Evolutionary conservation across 2,888 invertebrate species (phyloP).

Genomic region (Sphaerophoria rueppellii): DNA sequence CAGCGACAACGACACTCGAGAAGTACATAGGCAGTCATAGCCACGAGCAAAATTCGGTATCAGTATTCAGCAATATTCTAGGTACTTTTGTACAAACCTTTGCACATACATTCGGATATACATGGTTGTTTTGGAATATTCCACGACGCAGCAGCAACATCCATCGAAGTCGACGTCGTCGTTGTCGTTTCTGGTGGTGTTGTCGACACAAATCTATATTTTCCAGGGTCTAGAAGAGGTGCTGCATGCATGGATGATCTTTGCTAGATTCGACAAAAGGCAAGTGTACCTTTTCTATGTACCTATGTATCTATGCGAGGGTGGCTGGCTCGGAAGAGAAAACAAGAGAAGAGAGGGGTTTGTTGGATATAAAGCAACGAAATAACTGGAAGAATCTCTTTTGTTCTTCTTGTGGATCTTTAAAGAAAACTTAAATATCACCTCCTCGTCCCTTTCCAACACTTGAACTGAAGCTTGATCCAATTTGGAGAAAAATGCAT

Average conservation of each 20-base stretch:
- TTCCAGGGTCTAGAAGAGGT: constrained; percentile 67
- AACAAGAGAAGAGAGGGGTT: not conserved
- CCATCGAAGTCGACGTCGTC: constrained; percentile 16
- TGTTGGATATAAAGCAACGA: constrained; percentile 52
- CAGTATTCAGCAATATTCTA: constrained; percentile 22
- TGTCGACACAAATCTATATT: constrained; percentile 63
- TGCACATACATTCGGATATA: constrained; percentile 15
- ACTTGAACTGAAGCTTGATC: not conserved
- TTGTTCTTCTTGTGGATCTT: not conserved
- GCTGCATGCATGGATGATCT: constrained; percentile 51
- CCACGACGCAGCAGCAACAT: constrained; percentile 60
- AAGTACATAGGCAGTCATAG: constrained; percentile 56
- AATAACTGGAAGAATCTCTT: constrained; percentile 22
- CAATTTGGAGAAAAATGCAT: constrained; percentile 40
- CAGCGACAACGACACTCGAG: constrained; percentile 12
- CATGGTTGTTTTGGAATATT: constrained; percentile 67
- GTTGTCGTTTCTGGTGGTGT: constrained; percentile 4
- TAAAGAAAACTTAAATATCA: not conserved
- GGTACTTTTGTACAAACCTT: constrained; percentile 36
- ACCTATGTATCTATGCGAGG: not conserved
- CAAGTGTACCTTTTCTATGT: constrained; percentile 10
- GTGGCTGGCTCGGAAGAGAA: not conserved
- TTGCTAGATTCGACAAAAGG: constrained; percentile 45
- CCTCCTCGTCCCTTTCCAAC: constrained; percentile 13
- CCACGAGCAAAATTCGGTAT: constrained; percentile 27